Evolutionary conservation across 53 echinoderm and acorn worm species (phyloP).

Genomic region (Henricia sp.): DNA sequence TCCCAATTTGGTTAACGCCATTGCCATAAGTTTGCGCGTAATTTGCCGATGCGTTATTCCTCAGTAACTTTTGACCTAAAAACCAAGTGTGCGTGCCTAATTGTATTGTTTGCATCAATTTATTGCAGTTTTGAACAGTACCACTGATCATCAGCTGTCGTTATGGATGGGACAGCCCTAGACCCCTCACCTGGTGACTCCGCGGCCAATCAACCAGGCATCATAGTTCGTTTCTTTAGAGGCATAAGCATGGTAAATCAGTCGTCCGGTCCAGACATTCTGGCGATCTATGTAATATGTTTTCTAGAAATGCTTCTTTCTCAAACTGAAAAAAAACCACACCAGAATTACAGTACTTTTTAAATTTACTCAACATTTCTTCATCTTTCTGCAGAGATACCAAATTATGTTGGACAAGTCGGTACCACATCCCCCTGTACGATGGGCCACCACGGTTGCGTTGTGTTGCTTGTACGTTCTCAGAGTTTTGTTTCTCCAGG

Average conservation of each 20-base stretch:
- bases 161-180: constrained; percentile 60
- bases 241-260: constrained; percentile 75
- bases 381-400: constrained; percentile 93
- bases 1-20: too few species aligned
- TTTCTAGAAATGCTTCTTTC: too few species aligned
- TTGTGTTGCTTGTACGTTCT: constrained; percentile 68
- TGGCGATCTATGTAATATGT: too few species aligned
- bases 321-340: too few species aligned
- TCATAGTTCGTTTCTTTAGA: constrained; percentile 66
- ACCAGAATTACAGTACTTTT: too few species aligned
- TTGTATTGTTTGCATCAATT: too few species aligned
- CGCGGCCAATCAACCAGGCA: constrained; percentile 62
- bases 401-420: constrained; percentile 80
- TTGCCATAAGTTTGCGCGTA: too few species aligned
- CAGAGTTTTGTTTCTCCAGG: constrained; percentile 88
- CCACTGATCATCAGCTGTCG: not conserved
- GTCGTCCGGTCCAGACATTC: not conserved
- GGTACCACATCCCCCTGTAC: constrained; percentile 68
- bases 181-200: constrained; percentile 22
- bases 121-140: not conserved
- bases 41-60: too few species aligned
- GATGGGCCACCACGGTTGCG: constrained; percentile 74
- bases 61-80: too few species aligned
- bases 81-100: too few species aligned
- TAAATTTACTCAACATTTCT: too few species aligned